Conservation (phyloP, 2,113 vertebrate species). For the Myotis brandtii region DNA sequence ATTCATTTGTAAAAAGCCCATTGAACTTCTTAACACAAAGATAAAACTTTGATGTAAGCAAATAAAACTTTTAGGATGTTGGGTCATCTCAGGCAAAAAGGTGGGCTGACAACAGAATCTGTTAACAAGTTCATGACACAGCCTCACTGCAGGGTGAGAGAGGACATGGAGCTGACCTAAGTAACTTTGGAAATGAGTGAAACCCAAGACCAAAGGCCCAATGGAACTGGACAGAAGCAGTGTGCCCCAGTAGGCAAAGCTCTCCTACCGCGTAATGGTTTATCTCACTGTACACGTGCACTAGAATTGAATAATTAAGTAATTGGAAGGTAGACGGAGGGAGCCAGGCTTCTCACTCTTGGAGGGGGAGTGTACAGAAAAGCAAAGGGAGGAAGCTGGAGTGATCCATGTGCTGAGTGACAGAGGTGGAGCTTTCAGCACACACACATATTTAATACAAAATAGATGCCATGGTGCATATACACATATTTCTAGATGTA, state of each 20-base stretch:
- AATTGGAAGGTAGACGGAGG: background rate
- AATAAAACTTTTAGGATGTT: background rate
- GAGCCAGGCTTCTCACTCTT: background rate
- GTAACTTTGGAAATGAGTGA: background rate
- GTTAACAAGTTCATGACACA: background rate
- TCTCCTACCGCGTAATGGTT: accelerated
- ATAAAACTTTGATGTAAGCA: background rate
- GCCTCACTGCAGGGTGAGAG: accelerated
- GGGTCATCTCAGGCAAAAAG: background rate
- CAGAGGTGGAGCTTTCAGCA: background rate
- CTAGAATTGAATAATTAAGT: background rate
- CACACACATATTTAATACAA: background rate
- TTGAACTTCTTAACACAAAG: background rate
- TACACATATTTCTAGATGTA: background rate
- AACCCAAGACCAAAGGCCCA: background rate
- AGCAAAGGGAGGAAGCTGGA: background rate
- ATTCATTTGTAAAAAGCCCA: background rate
- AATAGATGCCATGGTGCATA: background rate
- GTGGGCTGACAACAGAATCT: background rate
- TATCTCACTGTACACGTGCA: background rate
- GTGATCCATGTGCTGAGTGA: background rate
- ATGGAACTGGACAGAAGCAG: background rate
- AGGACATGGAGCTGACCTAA: accelerated
- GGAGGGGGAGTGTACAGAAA: background rate
- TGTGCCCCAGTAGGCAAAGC: background rate